Base-by-base conservation (phyloP, 2,888 invertebrate species). In the Drosophila multiciliata region DNA sequence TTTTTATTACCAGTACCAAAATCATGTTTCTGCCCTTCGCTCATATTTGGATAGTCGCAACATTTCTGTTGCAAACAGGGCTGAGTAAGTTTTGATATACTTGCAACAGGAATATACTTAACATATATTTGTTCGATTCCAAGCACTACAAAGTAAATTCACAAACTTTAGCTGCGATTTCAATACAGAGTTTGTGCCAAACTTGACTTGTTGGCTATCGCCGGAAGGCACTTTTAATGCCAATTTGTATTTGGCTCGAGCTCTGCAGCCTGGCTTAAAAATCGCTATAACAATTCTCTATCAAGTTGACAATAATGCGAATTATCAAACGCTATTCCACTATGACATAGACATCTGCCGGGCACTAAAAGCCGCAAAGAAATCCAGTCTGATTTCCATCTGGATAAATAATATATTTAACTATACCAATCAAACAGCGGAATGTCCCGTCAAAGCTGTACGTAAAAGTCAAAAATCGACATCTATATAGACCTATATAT, bases 391-490 rank as follows among this genome's bases (percentile, higher is more conserved):
- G 38, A 62, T 69, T 35, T 67, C 26, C 40, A 20, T 69, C 36
- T 82, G 89, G 82, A 52, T 89, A 23, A 50, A 73, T 12, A 82
- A 82, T 15, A 42, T 89, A 20, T 63, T 61, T 26, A 89, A 65
- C 50, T 82, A 80, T 29, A 81, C 83, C 0, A 80, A 80, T 8
- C 15, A 83, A 0, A 57, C 64, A 5, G 17, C 20, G 11, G 42
- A 52, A 38, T 89, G 89, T 53, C 89, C 82, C 23, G 45, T 87
- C 3, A 53, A 23, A 48, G 50, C 84, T 52, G 89, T 89, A 57
- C 42, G 89, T 83, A 64, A 1, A 4, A 12, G 3, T 6, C 3
- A n/a, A 9, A 7, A 4, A 4, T 17, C 9, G 9, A 26, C 9
- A 17, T 49, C 26, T 6, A 15, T 3, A 26, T 8, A 12, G 5